phyloP scores from a whole-genome alignment of 2,888 invertebrate genomes.

The Scaeva pyrastri region DNA sequence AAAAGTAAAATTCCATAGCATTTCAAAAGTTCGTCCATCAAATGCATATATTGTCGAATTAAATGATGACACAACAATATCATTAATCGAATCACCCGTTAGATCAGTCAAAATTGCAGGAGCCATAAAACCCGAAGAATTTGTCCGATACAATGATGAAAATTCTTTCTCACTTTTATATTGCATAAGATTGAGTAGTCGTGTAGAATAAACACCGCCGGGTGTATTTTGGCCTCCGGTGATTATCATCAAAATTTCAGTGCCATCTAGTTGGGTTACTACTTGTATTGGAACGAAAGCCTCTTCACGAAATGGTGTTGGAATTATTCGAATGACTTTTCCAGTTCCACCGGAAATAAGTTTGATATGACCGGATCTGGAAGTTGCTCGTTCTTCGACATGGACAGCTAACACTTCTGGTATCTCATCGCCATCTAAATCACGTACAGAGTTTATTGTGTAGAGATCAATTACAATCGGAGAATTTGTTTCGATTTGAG shows the following conservation, averaged over 20 bases:
- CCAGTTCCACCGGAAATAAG: constrained; percentile 90
- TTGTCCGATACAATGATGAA: constrained; percentile 86
- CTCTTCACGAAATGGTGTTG: constrained; percentile 88
- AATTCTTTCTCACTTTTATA: constrained; percentile 85
- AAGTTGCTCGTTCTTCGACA: constrained; percentile 85
- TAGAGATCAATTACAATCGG: constrained; percentile 86
- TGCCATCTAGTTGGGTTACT: constrained; percentile 86
- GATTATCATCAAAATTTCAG: constrained; percentile 87
- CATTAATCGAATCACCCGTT: constrained; percentile 88
- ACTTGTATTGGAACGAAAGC: constrained; percentile 90
- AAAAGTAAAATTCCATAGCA: constrained; percentile 90
- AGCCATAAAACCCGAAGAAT: constrained; percentile 88
- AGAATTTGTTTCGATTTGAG: constrained; percentile 84
- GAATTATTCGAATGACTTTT: constrained; percentile 86
- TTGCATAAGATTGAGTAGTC: constrained; percentile 85
- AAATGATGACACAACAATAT: constrained; percentile 90
- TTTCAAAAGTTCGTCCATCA: constrained; percentile 87
- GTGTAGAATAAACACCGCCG: constrained; percentile 88
- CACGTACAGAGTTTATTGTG: constrained; percentile 89
- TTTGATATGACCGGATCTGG: constrained; percentile 87
- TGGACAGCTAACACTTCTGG: constrained; percentile 90
- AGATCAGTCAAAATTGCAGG: constrained; percentile 89
- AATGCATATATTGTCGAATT: constrained; percentile 90
- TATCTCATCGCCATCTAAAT: constrained; percentile 88
- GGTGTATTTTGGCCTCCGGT: constrained; percentile 90